phyloP scores from a whole-genome alignment of 2,797 vertebrate species.

The Pyrrhura leucotis region DNA sequence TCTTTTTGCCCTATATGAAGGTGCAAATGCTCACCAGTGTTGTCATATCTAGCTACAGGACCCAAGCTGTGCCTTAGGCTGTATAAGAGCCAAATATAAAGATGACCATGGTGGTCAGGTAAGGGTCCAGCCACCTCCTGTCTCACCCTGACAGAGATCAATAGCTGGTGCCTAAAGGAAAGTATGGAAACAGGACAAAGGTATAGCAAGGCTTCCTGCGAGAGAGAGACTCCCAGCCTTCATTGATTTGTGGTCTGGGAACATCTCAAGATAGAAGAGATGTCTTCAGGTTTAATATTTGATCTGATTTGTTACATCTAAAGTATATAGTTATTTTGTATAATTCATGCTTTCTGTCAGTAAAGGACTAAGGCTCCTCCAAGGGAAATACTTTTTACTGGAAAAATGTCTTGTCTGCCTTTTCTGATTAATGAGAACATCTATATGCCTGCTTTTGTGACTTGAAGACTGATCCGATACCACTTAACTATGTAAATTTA shows the following conservation, averaged over 20 bases:
- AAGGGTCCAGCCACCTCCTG: not conserved
- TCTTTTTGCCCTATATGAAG: not conserved
- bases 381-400: slow-evolving; percentile 29
- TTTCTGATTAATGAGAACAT: slow-evolving; percentile 25
- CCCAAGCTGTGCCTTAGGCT: not conserved
- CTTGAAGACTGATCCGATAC: slow-evolving; percentile 8
- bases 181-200: not conserved
- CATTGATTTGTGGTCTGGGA: slow-evolving; percentile 29
- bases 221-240: not conserved
- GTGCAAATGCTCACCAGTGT: not conserved
- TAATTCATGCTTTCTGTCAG: slow-evolving; percentile 26
- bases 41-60: not conserved
- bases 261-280: not conserved
- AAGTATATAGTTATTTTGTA: slow-evolving; percentile 11
- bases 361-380: not conserved
- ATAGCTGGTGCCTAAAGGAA: not conserved
- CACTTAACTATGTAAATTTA: slow-evolving; percentile 25
- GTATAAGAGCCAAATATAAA: not conserved
- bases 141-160: not conserved
- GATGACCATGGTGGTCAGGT: not conserved
- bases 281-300: not conserved
- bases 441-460: slow-evolving; percentile 3
- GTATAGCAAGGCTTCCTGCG: not conserved
- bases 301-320: not conserved
- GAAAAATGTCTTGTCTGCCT: slow-evolving; percentile 43